Evolutionary conservation across 1,140 invertebrate genomes (phyloP).

Genomic region (Polypedilum pembai): DNA sequence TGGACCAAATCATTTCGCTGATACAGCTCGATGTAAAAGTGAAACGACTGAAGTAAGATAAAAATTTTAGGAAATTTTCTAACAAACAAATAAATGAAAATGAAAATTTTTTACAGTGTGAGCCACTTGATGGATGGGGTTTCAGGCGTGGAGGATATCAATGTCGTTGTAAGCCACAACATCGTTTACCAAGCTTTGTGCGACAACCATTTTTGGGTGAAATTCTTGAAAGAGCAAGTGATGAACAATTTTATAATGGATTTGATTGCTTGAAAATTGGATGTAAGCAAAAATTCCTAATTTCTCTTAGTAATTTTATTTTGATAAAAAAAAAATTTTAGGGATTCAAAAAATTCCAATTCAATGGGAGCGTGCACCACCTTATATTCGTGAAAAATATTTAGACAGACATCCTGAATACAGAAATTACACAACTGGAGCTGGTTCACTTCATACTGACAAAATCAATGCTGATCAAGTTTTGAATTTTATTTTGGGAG

Average conservation of each 20-base stretch:
- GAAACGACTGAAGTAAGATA: slow-evolving; percentile 80
- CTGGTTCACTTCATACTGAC: slow-evolving; percentile 53
- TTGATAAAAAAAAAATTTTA: slow-evolving; percentile 40
- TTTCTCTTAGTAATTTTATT: slow-evolving; percentile 1
- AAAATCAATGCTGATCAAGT: slow-evolving; percentile 67
- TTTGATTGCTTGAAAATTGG: slow-evolving; percentile 89
- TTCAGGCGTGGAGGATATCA: slow-evolving; percentile 93
- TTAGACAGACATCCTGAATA: slow-evolving; percentile 48
- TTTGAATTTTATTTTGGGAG: slow-evolving; percentile 65
- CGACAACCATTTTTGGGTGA: slow-evolving; percentile 86
- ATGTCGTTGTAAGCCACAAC: slow-evolving; percentile 86
- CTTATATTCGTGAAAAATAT: slow-evolving; percentile 62
- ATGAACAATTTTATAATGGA: slow-evolving; percentile 83
- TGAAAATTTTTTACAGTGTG: slow-evolving; percentile 61
- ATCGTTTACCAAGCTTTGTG: slow-evolving; percentile 75
- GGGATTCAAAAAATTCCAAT: slow-evolving; percentile 76
- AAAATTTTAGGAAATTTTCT: background rate
- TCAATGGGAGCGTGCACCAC: slow-evolving; percentile 62
- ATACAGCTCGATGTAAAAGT: slow-evolving; percentile 85
- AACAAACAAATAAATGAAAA: background rate
- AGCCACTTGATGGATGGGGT: slow-evolving; percentile 92
- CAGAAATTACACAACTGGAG: background rate
- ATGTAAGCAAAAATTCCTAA: slow-evolving; percentile 56
- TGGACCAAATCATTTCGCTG: slow-evolving; percentile 80
- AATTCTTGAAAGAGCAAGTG: slow-evolving; percentile 85